Evolutionary conservation across 1,140 invertebrate species (phyloP).

Genomic region (Drosophila lini): DNA sequence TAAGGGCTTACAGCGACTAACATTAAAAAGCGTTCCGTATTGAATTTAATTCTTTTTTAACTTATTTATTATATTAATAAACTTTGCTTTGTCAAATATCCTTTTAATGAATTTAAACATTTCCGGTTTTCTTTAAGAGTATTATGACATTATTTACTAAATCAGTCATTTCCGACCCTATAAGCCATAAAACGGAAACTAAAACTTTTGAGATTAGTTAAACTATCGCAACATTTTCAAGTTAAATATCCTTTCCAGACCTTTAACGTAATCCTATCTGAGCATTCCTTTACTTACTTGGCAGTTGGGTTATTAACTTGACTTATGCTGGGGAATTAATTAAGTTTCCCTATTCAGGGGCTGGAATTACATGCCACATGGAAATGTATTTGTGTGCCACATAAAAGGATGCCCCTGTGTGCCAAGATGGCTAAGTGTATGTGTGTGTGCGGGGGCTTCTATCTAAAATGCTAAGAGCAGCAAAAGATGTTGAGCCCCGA

Average conservation of each 20-base stretch:
- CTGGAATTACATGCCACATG: constrained; percentile 30
- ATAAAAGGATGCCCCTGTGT: constrained; percentile 30
- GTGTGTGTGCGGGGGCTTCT: constrained; percentile 4
- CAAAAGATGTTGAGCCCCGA: constrained; percentile 68
- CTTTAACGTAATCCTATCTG: not conserved
- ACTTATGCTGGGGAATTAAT: constrained; percentile 45
- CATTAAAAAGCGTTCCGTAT: too few species aligned
- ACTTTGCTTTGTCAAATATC: too few species aligned
- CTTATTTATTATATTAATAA: too few species aligned
- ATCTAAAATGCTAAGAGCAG: constrained; percentile 52
- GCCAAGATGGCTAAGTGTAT: not conserved
- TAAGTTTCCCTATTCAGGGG: constrained; percentile 17
- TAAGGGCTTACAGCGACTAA: too few species aligned
- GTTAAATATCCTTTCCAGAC: not conserved
- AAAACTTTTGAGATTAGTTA: too few species aligned
- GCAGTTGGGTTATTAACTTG: constrained; percentile 32
- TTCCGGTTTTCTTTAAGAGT: too few species aligned
- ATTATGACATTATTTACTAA: too few species aligned
- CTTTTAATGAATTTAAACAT: too few species aligned
- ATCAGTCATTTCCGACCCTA: too few species aligned
- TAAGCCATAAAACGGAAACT: too few species aligned
- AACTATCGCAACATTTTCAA: too few species aligned
- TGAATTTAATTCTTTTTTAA: too few species aligned
- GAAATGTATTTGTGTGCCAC: constrained; percentile 18
- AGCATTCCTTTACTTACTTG: not conserved